These are phyloP conservation scores for Campylomormyrus numenius DNA, from an alignment of 2,113 vertebrate species.

Conservation along the genomic window DNA sequence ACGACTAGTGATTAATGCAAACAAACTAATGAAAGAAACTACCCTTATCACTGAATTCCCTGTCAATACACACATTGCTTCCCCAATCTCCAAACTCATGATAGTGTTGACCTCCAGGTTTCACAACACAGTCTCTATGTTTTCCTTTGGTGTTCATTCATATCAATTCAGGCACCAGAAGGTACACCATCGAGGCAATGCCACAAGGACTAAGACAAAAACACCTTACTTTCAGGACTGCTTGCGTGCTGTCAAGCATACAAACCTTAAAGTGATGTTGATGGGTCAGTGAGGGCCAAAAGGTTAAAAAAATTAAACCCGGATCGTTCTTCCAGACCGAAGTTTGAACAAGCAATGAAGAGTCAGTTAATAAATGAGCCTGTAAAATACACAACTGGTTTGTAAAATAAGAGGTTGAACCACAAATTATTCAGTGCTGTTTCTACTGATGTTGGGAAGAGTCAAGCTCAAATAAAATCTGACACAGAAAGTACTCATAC, in stretches of 20 bases:
- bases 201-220: background rate
- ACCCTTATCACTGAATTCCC: background rate
- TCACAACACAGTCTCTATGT: background rate
- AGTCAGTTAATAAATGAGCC: background rate
- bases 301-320: background rate
- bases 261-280: background rate
- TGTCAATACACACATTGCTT: background rate
- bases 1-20: background rate
- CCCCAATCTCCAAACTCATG: background rate
- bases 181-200: background rate
- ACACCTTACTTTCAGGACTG: background rate
- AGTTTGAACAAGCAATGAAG: background rate
- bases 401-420: background rate
- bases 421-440: background rate
- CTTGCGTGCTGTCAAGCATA: background rate
- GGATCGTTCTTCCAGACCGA: background rate
- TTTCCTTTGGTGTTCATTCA: background rate
- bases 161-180: background rate
- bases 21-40: background rate
- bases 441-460: background rate
- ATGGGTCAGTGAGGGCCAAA: background rate
- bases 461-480: background rate
- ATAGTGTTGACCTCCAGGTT: background rate
- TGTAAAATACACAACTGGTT: background rate
- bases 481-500: background rate